Conservation (phyloP, 2,888 invertebrate species). For the Eumacrocentrus americanus region DNA sequence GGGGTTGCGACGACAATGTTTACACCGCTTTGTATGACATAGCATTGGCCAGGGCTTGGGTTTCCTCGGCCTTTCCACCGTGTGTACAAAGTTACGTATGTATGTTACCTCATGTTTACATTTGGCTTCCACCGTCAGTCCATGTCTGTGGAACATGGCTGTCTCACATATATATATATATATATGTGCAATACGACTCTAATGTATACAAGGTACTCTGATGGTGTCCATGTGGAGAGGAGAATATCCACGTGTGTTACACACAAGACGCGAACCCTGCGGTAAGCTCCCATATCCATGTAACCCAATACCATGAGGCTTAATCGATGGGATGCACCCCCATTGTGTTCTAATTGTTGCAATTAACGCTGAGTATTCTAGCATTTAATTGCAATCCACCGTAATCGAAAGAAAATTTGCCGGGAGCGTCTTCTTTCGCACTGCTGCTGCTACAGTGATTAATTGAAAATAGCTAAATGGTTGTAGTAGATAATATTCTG, state of each 20-base stretch:
- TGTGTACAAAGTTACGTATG: conserved; percentile 8
- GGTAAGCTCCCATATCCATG: background rate
- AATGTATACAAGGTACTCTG: background rate
- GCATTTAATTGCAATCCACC: conserved; percentile 19
- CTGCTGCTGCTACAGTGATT: background rate
- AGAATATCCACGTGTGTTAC: background rate
- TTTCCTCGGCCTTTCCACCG: background rate
- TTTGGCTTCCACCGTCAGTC: conserved; percentile 1
- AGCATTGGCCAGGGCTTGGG: background rate
- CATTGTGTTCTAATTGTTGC: conserved; percentile 18
- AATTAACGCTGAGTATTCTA: conserved; percentile 19
- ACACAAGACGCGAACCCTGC: background rate
- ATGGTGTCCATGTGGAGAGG: background rate
- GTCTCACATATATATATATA: background rate
- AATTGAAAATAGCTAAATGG: conserved; percentile 15
- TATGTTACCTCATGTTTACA: conserved; percentile 13
- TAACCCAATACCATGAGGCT: background rate
- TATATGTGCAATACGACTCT: background rate
- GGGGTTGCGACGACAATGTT: background rate
- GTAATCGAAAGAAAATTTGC: conserved; percentile 21
- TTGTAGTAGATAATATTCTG: background rate
- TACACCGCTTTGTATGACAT: background rate
- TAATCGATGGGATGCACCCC: conserved; percentile 1
- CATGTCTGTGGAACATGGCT: background rate
- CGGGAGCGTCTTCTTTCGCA: background rate